Evolutionary conservation across 2,113 vertebrate species (phyloP).

Genomic region (Strigops habroptila): DNA sequence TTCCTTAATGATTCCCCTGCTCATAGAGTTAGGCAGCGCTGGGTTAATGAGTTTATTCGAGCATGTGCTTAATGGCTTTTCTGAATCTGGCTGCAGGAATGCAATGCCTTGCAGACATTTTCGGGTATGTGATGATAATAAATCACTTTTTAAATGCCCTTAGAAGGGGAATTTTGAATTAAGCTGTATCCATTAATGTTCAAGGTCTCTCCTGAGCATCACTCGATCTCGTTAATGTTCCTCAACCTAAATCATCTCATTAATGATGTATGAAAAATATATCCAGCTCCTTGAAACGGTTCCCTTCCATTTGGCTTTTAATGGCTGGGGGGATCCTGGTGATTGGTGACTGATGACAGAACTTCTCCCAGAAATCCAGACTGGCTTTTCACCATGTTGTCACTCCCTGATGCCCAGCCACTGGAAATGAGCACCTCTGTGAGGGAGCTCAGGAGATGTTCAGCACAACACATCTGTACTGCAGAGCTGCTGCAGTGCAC

Average conservation of each 20-base stretch:
- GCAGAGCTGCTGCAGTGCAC: not conserved
- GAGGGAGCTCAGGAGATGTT: not conserved
- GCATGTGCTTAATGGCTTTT: not conserved
- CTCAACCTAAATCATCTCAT: not conserved
- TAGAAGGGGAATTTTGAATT: not conserved
- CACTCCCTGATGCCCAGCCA: not conserved
- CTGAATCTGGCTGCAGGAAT: not conserved
- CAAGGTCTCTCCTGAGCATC: slow-evolving; percentile 17
- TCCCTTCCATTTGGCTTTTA: not conserved
- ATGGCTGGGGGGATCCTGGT: not conserved
- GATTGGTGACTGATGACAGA: slow-evolving; percentile 20
- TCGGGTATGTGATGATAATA: slow-evolving; percentile 38
- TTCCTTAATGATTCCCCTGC: not conserved
- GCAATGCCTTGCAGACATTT: not conserved
- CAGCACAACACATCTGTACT: not conserved
- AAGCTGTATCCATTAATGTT: not conserved
- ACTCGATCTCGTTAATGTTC: not conserved
- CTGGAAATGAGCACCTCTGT: not conserved
- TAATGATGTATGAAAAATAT: not conserved
- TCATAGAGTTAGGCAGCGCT: accelerated
- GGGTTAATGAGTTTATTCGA: not conserved
- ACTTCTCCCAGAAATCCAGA: slow-evolving; percentile 12
- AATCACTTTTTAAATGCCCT: slow-evolving; percentile 26
- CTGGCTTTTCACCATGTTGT: slow-evolving; percentile 7
- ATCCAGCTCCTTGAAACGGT: not conserved